A percentile compares a stretch with the other conserved stretches of the same genome.
These are phyloP conservation scores for Eupsilia transversa DNA, from an alignment of 2,888 invertebrate species.

Conservation along the genomic window DNA sequence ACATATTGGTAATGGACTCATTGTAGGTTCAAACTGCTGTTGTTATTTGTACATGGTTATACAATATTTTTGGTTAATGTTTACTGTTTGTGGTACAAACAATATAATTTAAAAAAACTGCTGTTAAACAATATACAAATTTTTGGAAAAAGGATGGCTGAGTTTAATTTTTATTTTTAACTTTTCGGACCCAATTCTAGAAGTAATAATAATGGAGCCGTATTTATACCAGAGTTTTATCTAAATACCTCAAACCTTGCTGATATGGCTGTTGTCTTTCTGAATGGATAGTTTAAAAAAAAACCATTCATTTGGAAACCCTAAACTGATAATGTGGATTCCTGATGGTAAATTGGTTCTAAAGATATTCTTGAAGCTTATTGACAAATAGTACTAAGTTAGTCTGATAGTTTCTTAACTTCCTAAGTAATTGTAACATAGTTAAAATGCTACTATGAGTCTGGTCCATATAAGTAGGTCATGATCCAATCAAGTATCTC, in stretches of 20 bases:
- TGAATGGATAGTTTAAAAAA: not conserved
- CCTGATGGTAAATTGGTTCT: not conserved
- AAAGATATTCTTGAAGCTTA: not conserved
- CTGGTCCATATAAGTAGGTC: not conserved
- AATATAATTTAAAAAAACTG: not conserved
- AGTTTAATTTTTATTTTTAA: not conserved
- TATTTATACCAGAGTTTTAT: not conserved
- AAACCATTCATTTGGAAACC: not conserved
- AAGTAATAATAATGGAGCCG: not conserved
- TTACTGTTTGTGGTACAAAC: not conserved
- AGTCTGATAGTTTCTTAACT: not conserved
- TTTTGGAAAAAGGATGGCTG: too few species aligned
- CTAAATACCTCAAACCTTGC: not conserved
- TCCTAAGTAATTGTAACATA: not conserved
- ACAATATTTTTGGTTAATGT: not conserved
- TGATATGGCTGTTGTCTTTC: not conserved
- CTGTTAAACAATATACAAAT: not conserved
- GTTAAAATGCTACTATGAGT: not conserved
- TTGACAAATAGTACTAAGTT: not conserved
- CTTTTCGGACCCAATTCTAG: not conserved
- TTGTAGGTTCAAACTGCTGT: not conserved
- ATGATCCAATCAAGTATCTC: not conserved
- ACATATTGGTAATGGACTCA: not conserved
- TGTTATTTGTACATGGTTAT: too few species aligned
- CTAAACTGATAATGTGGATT: not conserved